Evolutionary conservation across 2,888 invertebrate species (phyloP), one percentile per base, ranked within the genome.

Genomic region (Napeogenes sylphis): DNA sequence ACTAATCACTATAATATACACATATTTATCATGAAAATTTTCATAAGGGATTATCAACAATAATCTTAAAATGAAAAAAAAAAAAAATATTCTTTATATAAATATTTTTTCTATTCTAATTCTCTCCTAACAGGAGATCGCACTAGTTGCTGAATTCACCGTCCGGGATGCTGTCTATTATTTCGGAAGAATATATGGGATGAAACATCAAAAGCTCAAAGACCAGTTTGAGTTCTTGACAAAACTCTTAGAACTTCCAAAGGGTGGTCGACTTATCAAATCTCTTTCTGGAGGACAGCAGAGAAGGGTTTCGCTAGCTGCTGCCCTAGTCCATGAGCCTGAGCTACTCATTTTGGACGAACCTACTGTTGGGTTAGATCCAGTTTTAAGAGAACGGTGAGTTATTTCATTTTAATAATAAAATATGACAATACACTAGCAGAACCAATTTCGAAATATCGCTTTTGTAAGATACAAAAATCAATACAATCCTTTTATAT

Each of bases 331-430:
- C 0, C 97, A 98, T 77, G 95, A 95, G 71, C 98, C 98, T 0
- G 95, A 97, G 80, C 84, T 98, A 42, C 88, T 98, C 38, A 97
- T 98, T 65, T 84, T 98, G 73, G 98, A 98, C 77, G 98, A 98
- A 79, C 98, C 98, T 0, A 98, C 98, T 0, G 98, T 97, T n/a
- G 98, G 98, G 0, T 91, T 98, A 64, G 98, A 98, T 88, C 98
- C 98, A 0, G 92, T 98, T 68, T 85, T 98, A 60, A 92, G 97
- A 81, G 95, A 96, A 82, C 93, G 93, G 96, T 95, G 81, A 86
- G 90, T 75, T n/a, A 42, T 45, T 38, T 45, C 12, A 10, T 51
- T 32, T 32, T 32, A 38, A 38, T 6, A 3, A 3, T 38, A 6
- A 3, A 38, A 38, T 6, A 38, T 3, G 38, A 6, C 8, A 8